These are phyloP conservation scores for Temnothorax longispinosus DNA, from an alignment of 1,140 invertebrate genomes.

Conservation along the genomic window DNA sequence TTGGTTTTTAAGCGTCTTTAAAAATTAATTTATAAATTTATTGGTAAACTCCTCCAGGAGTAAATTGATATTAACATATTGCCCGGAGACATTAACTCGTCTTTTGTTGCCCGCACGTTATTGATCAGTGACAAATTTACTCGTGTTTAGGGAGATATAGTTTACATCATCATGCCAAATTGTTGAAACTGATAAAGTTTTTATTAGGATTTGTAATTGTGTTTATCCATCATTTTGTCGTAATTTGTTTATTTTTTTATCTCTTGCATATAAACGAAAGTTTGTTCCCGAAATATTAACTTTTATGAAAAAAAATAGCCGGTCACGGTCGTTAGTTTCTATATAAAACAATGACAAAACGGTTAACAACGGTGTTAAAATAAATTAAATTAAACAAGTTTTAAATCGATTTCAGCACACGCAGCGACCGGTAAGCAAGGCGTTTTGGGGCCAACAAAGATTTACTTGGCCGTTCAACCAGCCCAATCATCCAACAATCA, in stretches of 20 bases:
- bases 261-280: too few species aligned
- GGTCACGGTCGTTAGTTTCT: too few species aligned
- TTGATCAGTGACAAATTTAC: neutral
- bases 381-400: constrained; percentile 57
- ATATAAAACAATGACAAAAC: too few species aligned
- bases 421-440: constrained; percentile 93
- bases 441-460: constrained; percentile 93
- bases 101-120: neutral
- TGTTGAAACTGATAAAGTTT: too few species aligned
- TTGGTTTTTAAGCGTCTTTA: constrained; percentile 76
- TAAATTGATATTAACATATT: constrained; percentile 36
- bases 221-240: too few species aligned
- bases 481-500: constrained; percentile 71
- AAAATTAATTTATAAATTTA: neutral
- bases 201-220: too few species aligned
- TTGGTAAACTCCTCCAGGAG: neutral
- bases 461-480: constrained; percentile 93
- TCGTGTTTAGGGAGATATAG: neutral
- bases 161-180: neutral
- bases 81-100: neutral
- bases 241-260: neutral
- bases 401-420: constrained; percentile 87
- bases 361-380: neutral
- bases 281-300: too few species aligned
- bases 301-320: too few species aligned